Evolutionary conservation across 2,113 vertebrate genomes (phyloP).

Genomic region (Tor tambroides): DNA sequence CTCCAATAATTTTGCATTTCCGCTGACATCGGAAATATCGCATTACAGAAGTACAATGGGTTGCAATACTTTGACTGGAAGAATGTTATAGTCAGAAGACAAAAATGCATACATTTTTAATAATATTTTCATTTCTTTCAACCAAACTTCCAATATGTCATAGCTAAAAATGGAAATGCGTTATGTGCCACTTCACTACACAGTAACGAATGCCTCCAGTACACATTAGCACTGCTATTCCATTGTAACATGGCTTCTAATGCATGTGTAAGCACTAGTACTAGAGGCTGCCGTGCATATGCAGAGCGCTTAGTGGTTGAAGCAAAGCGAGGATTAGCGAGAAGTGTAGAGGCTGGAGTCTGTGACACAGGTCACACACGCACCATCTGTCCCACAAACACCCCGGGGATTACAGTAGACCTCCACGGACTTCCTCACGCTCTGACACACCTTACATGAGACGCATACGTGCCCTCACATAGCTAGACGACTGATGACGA

Average conservation of each 20-base stretch:
- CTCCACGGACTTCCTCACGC: constrained; percentile 51
- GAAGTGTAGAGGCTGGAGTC: constrained; percentile 46
- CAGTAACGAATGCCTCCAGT: not conserved
- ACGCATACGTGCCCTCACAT: constrained; percentile 12
- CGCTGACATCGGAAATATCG: not conserved
- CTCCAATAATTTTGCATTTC: not conserved
- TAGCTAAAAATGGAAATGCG: not conserved
- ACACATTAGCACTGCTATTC: not conserved
- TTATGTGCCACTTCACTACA: not conserved
- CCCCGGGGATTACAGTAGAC: constrained; percentile 70
- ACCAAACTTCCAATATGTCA: not conserved
- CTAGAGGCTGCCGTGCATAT: constrained; percentile 14
- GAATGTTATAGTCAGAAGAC: not conserved
- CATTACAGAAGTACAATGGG: not conserved
- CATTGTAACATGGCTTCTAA: constrained; percentile 3
- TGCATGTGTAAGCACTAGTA: constrained; percentile 16
- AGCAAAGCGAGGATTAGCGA: constrained; percentile 51
- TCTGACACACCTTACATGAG: not conserved
- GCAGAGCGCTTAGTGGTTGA: constrained; percentile 35
- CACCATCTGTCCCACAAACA: constrained; percentile 76
- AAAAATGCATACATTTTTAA: not conserved
- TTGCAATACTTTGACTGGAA: not conserved
- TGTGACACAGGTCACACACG: constrained; percentile 44
- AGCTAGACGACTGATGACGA: not conserved
- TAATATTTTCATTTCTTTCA: not conserved